Base-by-base conservation (phyloP, 2,113 vertebrate genomes). In the Tyto alba region DNA sequence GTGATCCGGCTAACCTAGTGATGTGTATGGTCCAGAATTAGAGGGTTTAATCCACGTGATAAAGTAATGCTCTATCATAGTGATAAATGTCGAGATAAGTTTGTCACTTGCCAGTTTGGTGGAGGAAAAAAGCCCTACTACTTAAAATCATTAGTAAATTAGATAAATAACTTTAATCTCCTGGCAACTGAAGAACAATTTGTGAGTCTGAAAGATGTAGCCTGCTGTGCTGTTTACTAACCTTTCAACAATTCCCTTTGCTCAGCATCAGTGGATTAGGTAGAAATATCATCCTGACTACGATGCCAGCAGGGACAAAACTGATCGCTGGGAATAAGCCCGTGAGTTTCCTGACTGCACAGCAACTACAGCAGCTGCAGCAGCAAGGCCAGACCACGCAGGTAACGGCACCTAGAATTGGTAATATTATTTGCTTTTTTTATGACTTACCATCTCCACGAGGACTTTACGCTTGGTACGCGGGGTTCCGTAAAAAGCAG, bases 321-420 rank as follows among this genome's bases (percentile, higher is more conserved):
- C 98, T 99, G 83, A 99, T 99, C 0, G 98, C 99, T 19, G 99
- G 99, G 85, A 99, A 99, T 97, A 99, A 99, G 91, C 99, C 99
- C 0, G 99, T 99, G 90, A 99, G 99, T 94, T 99, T 99, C 79
- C 99, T 99, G 81, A 99, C 99, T 2, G 99, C 99, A 6, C 99
- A 99, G 88, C 99, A 99, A 92, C 97, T 99, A 21, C 99, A 99
- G 95, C 99, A 99, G 97, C 98, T 99, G 32, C 99, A 99, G 97
- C 99, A 99, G 66, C 99, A 99, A 95, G 99, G 99, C 41, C 99
- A 99, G 94, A 98, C 99, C 75, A 99, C 99, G 0, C 99, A 99
- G 99, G 99, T 99, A 84, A 96, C 78, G 26, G 16, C 56, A 26
- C 8, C 23, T 18, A 11, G 40, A 64, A 38, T 8, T 8, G 5